phyloP scores from a whole-genome alignment of 2,113 vertebrate species.

The Rhabdornis inornatus region DNA sequence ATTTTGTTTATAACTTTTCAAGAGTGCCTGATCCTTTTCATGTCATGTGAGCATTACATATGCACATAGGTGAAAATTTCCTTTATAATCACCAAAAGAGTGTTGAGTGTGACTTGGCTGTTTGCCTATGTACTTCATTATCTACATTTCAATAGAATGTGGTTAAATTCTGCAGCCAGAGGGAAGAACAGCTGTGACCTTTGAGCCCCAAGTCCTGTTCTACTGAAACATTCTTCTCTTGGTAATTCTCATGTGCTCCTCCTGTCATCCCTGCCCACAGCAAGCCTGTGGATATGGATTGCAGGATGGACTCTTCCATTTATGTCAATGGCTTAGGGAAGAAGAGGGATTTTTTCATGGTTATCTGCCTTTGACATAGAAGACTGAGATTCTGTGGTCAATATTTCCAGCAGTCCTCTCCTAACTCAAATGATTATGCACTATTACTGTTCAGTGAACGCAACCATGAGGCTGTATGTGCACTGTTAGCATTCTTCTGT shows the following conservation, averaged over 20 bases:
- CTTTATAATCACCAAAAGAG: background rate
- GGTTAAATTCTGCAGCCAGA: background rate
- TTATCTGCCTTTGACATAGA: background rate
- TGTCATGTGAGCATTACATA: rapidly evolving
- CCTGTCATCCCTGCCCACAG: background rate
- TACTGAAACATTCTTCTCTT: background rate
- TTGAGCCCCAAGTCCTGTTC: background rate
- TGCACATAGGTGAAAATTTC: background rate
- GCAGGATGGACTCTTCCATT: background rate
- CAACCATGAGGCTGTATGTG: background rate
- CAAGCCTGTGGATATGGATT: background rate
- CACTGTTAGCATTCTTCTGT: background rate
- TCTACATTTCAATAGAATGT: background rate
- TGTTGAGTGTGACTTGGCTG: background rate
- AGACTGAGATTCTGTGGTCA: background rate
- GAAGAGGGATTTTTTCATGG: background rate
- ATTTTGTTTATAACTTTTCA: background rate
- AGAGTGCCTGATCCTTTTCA: background rate
- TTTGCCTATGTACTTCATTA: background rate
- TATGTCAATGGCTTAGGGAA: background rate
- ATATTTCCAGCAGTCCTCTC: background rate
- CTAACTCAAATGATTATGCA: background rate
- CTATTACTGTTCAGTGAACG: background rate
- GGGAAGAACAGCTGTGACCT: background rate
- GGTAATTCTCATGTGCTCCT: background rate